Evolutionary conservation across 1,140 invertebrate genomes (phyloP).

Genomic region (Aphaenogaster rudis): DNA sequence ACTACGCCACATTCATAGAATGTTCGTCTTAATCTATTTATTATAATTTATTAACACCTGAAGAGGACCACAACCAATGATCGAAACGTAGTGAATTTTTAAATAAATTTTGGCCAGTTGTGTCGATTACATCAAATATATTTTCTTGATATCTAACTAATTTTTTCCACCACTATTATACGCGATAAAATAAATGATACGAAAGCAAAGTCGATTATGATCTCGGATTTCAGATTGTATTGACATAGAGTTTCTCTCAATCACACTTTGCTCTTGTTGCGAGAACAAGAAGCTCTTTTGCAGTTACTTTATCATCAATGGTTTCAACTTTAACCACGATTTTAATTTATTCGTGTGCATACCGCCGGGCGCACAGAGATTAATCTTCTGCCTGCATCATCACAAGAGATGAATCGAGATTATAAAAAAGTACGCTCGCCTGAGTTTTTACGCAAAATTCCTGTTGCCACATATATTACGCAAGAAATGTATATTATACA

Average conservation of each 20-base stretch:
- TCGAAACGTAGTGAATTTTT: too few relatives aligned
- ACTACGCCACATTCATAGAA: too few relatives aligned
- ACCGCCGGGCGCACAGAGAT: neutral
- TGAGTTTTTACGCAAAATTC: constrained; percentile 36
- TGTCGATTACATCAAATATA: too few relatives aligned
- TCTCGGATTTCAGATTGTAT: neutral
- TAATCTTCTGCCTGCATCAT: constrained; percentile 22
- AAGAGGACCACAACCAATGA: too few relatives aligned
- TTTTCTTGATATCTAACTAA: neutral
- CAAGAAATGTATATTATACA: constrained; percentile 19
- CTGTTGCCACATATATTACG: neutral
- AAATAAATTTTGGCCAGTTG: too few relatives aligned
- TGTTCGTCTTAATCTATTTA: too few relatives aligned
- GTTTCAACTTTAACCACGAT: constrained; percentile 7
- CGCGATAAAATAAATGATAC: neutral
- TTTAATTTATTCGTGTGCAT: constrained; percentile 44
- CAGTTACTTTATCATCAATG: neutral
- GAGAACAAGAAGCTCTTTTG: neutral
- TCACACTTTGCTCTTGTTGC: neutral
- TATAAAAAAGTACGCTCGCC: constrained; percentile 2
- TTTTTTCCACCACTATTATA: neutral
- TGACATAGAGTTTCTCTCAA: neutral
- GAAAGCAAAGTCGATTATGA: neutral
- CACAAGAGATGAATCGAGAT: constrained; percentile 37
- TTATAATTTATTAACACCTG: too few relatives aligned